Conservation (phyloP, 1,140 invertebrate species). For the Pachyrhynchus sulphureomaculatus region DNA sequence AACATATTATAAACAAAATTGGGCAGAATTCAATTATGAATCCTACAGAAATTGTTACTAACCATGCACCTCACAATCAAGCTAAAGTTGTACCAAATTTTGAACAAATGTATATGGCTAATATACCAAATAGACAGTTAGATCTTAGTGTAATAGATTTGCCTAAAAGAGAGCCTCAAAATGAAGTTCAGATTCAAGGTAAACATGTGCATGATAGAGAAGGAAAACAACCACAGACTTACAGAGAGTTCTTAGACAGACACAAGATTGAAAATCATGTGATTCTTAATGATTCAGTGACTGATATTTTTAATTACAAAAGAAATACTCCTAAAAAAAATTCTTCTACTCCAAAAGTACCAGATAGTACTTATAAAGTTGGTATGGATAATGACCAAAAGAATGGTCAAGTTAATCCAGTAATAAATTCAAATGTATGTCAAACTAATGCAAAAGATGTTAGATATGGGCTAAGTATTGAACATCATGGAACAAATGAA, state of each 20-base stretch:
- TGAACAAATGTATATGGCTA: slow-evolving; percentile 47
- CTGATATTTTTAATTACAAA: slow-evolving; percentile 41
- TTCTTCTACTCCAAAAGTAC: neutral
- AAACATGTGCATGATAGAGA: neutral
- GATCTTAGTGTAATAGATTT: slow-evolving; percentile 48
- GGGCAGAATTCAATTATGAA: neutral
- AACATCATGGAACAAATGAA: neutral
- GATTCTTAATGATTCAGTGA: slow-evolving; percentile 33
- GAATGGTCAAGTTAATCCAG: too few species aligned
- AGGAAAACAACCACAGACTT: slow-evolving; percentile 18
- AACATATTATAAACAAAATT: slow-evolving; percentile 13
- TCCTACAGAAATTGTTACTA: neutral
- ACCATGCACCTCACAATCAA: neutral
- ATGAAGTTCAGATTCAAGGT: neutral
- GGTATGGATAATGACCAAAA: too few species aligned
- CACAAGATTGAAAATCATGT: slow-evolving; percentile 20
- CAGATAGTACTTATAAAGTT: neutral
- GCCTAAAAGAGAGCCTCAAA: slow-evolving; percentile 4
- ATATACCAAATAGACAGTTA: slow-evolving; percentile 46
- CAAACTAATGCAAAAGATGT: neutral
- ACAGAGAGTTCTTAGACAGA: slow-evolving; percentile 32
- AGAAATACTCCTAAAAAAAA: neutral
- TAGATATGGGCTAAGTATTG: too few species aligned
- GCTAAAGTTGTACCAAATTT: slow-evolving; percentile 30
- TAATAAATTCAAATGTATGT: neutral